phyloP scores from a whole-genome alignment of 2,797 vertebrate genomes.

The Characodon lateralis region DNA sequence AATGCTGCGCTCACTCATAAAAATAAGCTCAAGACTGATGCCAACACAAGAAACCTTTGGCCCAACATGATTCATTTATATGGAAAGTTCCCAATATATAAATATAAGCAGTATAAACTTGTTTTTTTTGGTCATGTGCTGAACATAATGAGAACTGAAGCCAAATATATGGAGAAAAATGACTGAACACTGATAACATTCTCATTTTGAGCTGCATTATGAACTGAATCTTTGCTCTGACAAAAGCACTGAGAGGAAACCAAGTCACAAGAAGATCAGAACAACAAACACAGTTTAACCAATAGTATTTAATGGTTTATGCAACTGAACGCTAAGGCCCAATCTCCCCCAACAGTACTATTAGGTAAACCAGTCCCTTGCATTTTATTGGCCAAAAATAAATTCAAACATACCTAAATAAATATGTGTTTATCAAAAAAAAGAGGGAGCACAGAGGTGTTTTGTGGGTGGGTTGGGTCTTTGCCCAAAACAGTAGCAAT shows the following conservation, averaged over 20 bases:
- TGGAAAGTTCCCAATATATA: neutral
- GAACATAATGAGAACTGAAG: neutral
- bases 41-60: neutral
- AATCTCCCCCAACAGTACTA: conserved; percentile 72
- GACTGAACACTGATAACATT: neutral
- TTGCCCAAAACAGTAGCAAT: conserved; percentile 62
- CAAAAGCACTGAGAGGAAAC: neutral
- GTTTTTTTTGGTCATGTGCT: neutral
- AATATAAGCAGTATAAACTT: neutral
- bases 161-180: too few relatives aligned
- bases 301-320: conserved; percentile 88
- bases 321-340: conserved; percentile 81
- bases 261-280: conserved; percentile 36
- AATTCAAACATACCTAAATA: conserved; percentile 85
- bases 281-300: conserved; percentile 75
- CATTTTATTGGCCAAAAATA: conserved; percentile 79
- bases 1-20: neutral
- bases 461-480: neutral
- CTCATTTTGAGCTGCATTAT: too few relatives aligned
- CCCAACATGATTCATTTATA: neutral
- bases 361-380: conserved; percentile 79
- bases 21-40: neutral
- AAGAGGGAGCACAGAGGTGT: conserved; percentile 17
- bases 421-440: conserved; percentile 76
- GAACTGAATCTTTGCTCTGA: neutral